These are phyloP conservation scores for Alitta virens DNA, from an alignment of 2,888 invertebrate species.

Conservation along the genomic window DNA sequence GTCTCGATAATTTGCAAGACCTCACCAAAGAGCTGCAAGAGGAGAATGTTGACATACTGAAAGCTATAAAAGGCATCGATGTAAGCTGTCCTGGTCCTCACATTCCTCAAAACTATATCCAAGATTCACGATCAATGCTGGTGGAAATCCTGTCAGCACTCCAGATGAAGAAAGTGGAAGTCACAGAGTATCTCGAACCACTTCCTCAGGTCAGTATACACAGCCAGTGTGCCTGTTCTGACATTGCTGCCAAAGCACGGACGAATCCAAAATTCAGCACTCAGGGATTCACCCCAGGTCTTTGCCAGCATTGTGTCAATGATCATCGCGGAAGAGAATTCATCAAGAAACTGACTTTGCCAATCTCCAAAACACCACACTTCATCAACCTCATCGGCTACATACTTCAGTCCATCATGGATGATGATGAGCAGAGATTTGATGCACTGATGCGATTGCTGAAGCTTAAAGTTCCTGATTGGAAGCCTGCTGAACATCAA, in stretches of 20 bases:
- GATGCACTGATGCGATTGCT: neutral
- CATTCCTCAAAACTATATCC: neutral
- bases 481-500: neutral
- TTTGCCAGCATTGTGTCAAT: conserved; percentile 10
- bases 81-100: neutral
- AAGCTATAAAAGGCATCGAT: neutral
- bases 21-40: neutral
- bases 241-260: neutral
- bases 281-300: neutral
- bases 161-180: neutral
- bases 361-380: neutral
- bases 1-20: neutral
- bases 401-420: conserved; percentile 1
- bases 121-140: neutral
- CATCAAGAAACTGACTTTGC: conserved; percentile 8
- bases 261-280: neutral
- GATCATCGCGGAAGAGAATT: conserved; percentile 6
- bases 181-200: neutral
- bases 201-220: neutral
- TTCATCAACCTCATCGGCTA: conserved; percentile 3
- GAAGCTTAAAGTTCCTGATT: neutral
- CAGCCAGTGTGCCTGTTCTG: neutral
- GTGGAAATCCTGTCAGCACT: conserved; percentile 3
- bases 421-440: conserved; percentile 3
- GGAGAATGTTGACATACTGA: neutral